Percentiles rank a stretch among this genome's conserved stretches.
Conservation (phyloP, 1,140 invertebrate genomes). For the Drosophila mojavensis region DNA sequence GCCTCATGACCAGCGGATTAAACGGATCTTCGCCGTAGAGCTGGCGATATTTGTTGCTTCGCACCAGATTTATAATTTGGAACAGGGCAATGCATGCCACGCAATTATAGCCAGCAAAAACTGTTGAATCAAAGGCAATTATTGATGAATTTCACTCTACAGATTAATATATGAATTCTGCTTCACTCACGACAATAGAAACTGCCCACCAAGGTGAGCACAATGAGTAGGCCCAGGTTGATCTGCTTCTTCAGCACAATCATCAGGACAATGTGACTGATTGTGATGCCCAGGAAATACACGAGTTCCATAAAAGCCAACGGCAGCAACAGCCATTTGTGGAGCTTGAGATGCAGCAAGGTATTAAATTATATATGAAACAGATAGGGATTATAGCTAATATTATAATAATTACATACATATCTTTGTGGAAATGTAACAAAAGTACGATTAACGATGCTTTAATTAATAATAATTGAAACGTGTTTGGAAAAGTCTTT, state of each 20-base stretch:
- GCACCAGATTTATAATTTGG: conserved; percentile 68
- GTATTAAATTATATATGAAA: background rate
- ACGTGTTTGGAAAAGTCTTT: too few relatives aligned
- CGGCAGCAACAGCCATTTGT: conserved; percentile 67
- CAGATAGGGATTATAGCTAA: too few relatives aligned
- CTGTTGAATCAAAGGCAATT: conserved; percentile 10
- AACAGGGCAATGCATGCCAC: conserved; percentile 71
- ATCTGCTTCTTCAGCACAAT: conserved; percentile 75
- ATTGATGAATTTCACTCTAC: background rate
- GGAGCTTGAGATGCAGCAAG: conserved; percentile 33
- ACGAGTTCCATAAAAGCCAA: conserved; percentile 56
- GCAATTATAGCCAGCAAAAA: conserved; percentile 74
- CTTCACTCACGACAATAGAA: conserved; percentile 67
- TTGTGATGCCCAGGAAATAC: conserved; percentile 44
- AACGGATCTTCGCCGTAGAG: conserved; percentile 82
- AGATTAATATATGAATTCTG: too few relatives aligned
- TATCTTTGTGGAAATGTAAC: too few relatives aligned
- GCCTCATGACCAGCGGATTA: conserved; percentile 39
- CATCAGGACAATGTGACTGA: conserved; percentile 68
- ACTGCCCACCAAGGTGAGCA: conserved; percentile 63
- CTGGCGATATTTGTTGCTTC: conserved; percentile 59
- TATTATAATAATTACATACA: background rate
- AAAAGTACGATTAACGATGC: too few relatives aligned
- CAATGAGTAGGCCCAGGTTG: conserved; percentile 67
- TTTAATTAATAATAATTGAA: too few relatives aligned